phyloP scores from a whole-genome alignment of 30 jellyfish, hydroid and myxozoan genomes.

The Chrysaora quinquecirrha region DNA sequence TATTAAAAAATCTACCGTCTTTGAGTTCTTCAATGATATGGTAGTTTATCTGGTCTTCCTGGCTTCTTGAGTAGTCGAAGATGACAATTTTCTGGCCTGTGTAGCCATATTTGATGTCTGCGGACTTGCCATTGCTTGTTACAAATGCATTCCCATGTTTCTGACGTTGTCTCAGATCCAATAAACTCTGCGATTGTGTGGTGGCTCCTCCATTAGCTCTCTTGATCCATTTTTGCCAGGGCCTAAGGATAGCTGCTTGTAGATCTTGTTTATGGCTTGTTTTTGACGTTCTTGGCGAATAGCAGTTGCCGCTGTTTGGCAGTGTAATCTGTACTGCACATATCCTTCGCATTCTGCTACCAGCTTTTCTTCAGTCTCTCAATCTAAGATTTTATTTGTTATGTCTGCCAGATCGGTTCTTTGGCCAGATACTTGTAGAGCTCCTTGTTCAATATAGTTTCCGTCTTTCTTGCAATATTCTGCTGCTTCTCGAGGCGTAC shows the following conservation, averaged over 20 bases:
- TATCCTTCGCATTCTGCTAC: background rate
- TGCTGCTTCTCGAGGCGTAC: slow-evolving; percentile 7
- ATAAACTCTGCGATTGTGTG: background rate
- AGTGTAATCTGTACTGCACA: background rate
- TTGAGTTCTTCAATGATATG: background rate
- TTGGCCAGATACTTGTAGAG: background rate
- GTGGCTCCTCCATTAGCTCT: background rate
- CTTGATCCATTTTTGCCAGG: background rate
- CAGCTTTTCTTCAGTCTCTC: background rate
- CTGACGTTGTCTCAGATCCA: slow-evolving; percentile 16
- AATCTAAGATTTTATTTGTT: background rate
- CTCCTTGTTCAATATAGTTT: background rate
- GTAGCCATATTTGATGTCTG: slow-evolving; percentile 24
- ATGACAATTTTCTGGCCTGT: slow-evolving; percentile 1
- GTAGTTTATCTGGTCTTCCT: slow-evolving; percentile 23
- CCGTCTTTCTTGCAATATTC: slow-evolving; percentile 26
- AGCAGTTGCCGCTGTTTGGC: background rate
- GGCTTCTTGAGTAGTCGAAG: slow-evolving; percentile 12
- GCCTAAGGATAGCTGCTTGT: background rate
- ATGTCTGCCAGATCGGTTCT: background rate
- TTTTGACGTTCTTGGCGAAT: background rate
- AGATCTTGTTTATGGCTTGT: background rate
- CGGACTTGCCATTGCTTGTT: background rate
- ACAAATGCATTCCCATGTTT: slow-evolving; percentile 21
- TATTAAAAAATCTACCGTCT: background rate